Evolutionary conservation across 2,113 vertebrate species (phyloP).

Genomic region (Scartelaos histophorus): DNA sequence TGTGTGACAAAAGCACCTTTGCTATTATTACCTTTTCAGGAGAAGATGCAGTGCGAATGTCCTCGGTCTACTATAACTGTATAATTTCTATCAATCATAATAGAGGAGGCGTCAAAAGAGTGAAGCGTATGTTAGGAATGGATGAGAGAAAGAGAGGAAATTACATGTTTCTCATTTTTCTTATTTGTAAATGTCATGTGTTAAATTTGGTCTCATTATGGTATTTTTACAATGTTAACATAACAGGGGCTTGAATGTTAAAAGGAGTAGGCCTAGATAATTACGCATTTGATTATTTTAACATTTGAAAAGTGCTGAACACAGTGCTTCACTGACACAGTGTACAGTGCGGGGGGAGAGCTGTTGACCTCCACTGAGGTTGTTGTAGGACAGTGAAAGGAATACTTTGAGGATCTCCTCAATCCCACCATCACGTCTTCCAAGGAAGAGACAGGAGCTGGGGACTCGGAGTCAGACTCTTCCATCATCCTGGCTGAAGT

Average conservation of each 20-base stretch:
- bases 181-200: conserved; percentile 27
- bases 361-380: too few species aligned
- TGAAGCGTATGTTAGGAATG: conserved; percentile 7
- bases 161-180: conserved; percentile 34
- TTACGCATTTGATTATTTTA: background rate
- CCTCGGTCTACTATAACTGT: conserved; percentile 25
- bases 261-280: background rate
- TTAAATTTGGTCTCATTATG: background rate
- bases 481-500: too few species aligned
- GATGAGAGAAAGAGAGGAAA: conserved; percentile 27
- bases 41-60: conserved; percentile 39
- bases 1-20: conserved; percentile 55
- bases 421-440: too few species aligned
- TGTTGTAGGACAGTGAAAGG: too few species aligned
- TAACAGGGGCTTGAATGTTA: background rate
- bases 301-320: background rate
- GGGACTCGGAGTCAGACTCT: too few species aligned
- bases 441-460: too few species aligned
- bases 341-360: too few species aligned
- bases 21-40: conserved; percentile 54
- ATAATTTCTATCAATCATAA: conserved; percentile 58
- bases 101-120: conserved; percentile 15
- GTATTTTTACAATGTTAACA: background rate
- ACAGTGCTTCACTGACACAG: too few species aligned
- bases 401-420: too few species aligned